phyloP scores from a whole-genome alignment of 2,888 invertebrate species.

The Ptychoptera albimana region DNA sequence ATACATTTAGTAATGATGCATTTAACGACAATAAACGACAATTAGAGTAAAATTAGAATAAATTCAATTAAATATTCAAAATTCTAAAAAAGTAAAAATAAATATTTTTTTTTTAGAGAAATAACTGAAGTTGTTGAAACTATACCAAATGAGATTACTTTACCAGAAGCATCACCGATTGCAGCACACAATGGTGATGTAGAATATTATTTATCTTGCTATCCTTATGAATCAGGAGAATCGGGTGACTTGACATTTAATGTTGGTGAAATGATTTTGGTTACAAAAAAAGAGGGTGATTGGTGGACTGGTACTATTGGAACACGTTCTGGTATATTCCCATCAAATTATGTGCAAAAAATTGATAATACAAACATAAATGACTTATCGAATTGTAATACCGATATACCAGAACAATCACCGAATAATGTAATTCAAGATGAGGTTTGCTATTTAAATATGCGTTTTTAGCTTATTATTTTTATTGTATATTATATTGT shows the following conservation, averaged over 20 bases:
- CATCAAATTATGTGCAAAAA: conserved; percentile 87
- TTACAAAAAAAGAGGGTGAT: conserved; percentile 82
- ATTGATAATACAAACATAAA: conserved; percentile 33
- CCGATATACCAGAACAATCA: background rate
- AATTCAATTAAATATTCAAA: background rate
- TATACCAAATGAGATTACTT: background rate
- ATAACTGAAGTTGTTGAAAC: conserved; percentile 58
- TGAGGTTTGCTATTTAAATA: no score
- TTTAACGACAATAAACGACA: conserved; percentile 25
- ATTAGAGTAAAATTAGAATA: conserved; percentile 34
- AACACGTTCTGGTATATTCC: conserved; percentile 78
- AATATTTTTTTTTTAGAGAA: conserved; percentile 33
- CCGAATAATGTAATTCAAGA: background rate
- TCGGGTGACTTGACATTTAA: conserved; percentile 83
- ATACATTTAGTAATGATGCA: conserved; percentile 16
- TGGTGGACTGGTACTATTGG: conserved; percentile 97
- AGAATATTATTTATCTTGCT: conserved; percentile 76
- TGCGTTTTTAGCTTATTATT: no score
- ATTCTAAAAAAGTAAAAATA: conserved; percentile 8
- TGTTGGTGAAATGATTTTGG: conserved; percentile 71
- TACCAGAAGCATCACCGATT: conserved; percentile 13
- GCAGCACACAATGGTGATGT: conserved; percentile 27
- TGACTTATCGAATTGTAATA: background rate
- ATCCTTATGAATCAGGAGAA: conserved; percentile 79
- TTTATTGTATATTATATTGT: no score